Base-by-base conservation (phyloP, 2,888 invertebrate genomes). In the Cynaeus angustus region DNA sequence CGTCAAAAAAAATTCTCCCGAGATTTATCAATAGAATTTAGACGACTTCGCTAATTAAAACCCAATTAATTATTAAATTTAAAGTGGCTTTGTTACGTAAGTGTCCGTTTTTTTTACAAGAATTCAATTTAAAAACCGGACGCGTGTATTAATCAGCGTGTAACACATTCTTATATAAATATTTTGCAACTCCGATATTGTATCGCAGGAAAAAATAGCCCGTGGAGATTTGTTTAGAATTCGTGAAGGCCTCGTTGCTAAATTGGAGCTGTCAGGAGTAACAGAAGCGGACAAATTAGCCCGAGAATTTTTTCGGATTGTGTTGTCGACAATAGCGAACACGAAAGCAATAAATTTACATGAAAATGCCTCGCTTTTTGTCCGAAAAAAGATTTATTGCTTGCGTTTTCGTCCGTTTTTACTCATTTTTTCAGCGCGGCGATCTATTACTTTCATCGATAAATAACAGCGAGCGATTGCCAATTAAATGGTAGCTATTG, bases 401-500 rank as follows among this genome's bases (percentile, higher is more conserved):
- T 12, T 10, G 14, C 10, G 6, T 33, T 28, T 33, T 33, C 33
- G 33, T 6, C 33, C n/a, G 28, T 7, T 4, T 28, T 5, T 7
- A 28, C 7, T 41, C n/a, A n/a, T 10, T 41, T 41, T 12, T 10
- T 10, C 41, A 4, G 10, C 12, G 53, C 14, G 12, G 53, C 30
- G 37, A 53, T 53, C 53, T n/a, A 38, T 55, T 55, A 38, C 55
- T 55, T 55, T 55, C 41, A 41, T 41, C 56, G 26, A 43, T 58
- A 58, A 58, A 58, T 58, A 43, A 58, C 56, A n/a, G 16, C 38
- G n/a, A 38, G 43, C 28, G 58, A 28, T 41, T 56, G 58, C 45
- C 59, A 59, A 59, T 59, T 59, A 59, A 59, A 26, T 59, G 45
- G 59, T 59, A 59, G 59, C 58, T 45, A 58, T 43, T 58, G 28